A percentile compares a stretch with the other conserved stretches of the same genome.
phyloP scores from a whole-genome alignment of 2,888 invertebrate species.

The Exephanes ischioxanthus region DNA sequence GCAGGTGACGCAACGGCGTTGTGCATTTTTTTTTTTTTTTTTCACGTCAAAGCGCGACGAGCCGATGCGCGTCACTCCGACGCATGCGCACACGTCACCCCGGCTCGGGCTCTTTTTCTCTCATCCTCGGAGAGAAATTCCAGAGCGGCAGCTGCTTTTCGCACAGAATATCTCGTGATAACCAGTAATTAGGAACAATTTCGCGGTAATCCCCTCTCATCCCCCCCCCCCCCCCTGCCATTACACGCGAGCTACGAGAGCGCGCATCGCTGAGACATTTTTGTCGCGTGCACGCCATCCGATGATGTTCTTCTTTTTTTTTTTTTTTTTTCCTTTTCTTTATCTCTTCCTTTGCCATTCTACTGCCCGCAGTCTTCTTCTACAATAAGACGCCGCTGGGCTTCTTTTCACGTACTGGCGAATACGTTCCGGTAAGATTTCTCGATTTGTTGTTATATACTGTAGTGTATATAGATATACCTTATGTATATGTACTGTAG shows the following conservation, averaged over 20 bases:
- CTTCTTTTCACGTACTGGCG: slow-evolving; percentile 5
- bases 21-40: neutral
- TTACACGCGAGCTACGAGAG: slow-evolving; percentile 48
- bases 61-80: slow-evolving; percentile 53
- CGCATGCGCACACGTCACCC: slow-evolving; percentile 46
- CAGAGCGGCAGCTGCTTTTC: slow-evolving; percentile 63
- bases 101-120: slow-evolving; percentile 21
- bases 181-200: slow-evolving; percentile 70
- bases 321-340: slow-evolving; percentile 30
- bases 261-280: slow-evolving; percentile 52
- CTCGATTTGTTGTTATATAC: slow-evolving; percentile 15
- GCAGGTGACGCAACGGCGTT: slow-evolving; percentile 36
- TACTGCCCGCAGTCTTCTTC: neutral
- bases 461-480: slow-evolving; percentile 5
- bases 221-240: too few species aligned
- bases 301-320: slow-evolving; percentile 21
- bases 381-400: slow-evolving; percentile 8
- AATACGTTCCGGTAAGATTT: slow-evolving; percentile 25
- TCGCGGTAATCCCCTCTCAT: slow-evolving; percentile 31
- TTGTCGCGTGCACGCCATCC: slow-evolving; percentile 52
- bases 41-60: neutral
- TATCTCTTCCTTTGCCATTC: slow-evolving; percentile 18
- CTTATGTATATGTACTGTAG: slow-evolving; percentile 19
- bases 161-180: slow-evolving; percentile 58
- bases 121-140: slow-evolving; percentile 62